These are phyloP conservation scores for Ephydatia muelleri DNA, from an alignment of 37 sponge, comb jelly and placozoan genomes.

Conservation along the genomic window DNA sequence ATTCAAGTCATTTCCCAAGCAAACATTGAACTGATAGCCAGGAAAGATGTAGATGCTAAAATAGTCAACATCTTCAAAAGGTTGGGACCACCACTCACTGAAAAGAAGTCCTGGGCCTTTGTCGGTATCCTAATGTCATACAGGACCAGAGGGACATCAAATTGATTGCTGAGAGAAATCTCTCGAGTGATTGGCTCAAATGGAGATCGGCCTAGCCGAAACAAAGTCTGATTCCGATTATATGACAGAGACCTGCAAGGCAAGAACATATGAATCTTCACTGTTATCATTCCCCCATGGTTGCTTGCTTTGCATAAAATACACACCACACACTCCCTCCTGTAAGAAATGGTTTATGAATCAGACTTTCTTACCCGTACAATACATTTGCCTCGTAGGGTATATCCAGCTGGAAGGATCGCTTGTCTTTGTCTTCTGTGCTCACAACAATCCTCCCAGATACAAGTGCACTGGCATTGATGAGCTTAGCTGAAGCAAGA, in stretches of 20 bases:
- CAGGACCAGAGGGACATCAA: constrained; percentile 56
- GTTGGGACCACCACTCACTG: constrained; percentile 36
- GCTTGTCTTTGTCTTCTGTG: constrained; percentile 18
- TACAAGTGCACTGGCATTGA: not conserved
- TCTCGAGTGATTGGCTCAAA: constrained; percentile 58
- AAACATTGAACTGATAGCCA: too few relatives aligned
- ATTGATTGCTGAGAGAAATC: constrained; percentile 63
- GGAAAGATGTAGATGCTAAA: too few relatives aligned
- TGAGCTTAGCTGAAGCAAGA: constrained; percentile 16
- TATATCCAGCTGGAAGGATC: constrained; percentile 32
- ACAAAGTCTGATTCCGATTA: constrained; percentile 46
- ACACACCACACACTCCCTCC: too few relatives aligned
- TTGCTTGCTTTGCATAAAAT: too few relatives aligned
- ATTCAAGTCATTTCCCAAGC: too few relatives aligned
- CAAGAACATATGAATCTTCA: not conserved
- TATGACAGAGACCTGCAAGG: constrained; percentile 52
- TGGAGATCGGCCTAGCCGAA: constrained; percentile 66
- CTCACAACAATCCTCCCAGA: constrained; percentile 38
- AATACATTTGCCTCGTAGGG: constrained; percentile 65
- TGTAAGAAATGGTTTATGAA: too few relatives aligned
- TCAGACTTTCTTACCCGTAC: constrained; percentile 44
- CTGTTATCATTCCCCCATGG: too few relatives aligned
- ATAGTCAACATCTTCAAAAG: too few relatives aligned
- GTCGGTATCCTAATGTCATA: constrained; percentile 61
- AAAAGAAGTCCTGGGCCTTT: constrained; percentile 58